Evolutionary conservation across 53 echinoderm and acorn worm genomes (phyloP).

Genomic region (Zoroaster sp.): DNA sequence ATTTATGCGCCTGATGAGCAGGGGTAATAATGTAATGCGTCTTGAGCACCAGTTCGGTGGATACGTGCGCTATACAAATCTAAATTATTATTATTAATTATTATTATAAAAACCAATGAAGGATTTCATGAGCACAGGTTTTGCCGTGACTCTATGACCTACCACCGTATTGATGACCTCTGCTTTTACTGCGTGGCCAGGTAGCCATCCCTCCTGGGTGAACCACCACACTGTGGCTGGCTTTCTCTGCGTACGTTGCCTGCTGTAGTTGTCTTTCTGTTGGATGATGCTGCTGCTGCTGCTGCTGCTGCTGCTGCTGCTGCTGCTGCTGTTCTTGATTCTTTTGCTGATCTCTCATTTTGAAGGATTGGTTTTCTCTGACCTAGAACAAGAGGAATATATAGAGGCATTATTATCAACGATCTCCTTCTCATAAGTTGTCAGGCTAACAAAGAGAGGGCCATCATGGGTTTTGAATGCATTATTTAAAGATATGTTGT

Average conservation of each 20-base stretch:
- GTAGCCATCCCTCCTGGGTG: conserved; percentile 10
- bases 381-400: neutral
- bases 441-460: no score
- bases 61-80: no score
- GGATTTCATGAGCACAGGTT: no score
- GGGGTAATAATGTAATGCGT: no score
- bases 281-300: no score
- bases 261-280: neutral
- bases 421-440: no score
- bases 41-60: no score
- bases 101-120: no score
- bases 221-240: neutral
- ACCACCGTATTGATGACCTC: conserved; percentile 18
- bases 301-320: neutral
- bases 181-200: conserved; percentile 42
- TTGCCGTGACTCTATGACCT: neutral
- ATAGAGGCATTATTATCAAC: neutral
- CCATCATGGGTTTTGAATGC: no score
- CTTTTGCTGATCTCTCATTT: conserved; percentile 8
- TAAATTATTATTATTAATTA: no score
- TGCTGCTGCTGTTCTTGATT: conserved; percentile 3
- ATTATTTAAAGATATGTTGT: no score
- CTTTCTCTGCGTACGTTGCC: conserved; percentile 18
- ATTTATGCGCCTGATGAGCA: no score
- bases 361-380: conserved; percentile 23